These are phyloP conservation scores for Drosophila sechellia DNA, from an alignment of 1,140 invertebrate genomes.

Conservation along the genomic window DNA sequence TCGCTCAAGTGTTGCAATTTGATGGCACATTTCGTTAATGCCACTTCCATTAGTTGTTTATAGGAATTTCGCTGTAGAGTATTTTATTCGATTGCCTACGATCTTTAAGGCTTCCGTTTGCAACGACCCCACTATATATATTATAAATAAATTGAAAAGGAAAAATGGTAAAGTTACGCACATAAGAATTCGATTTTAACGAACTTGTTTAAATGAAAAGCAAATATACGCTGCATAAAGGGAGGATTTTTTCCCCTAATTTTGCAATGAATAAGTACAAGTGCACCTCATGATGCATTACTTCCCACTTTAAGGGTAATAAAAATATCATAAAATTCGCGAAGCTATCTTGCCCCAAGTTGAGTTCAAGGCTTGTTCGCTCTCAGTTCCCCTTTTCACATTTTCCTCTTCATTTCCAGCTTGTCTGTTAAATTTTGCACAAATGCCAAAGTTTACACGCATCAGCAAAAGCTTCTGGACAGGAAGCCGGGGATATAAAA, in stretches of 20 bases:
- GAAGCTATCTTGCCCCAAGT: constrained; percentile 13
- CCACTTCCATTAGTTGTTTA: constrained; percentile 55
- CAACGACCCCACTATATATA: constrained; percentile 17
- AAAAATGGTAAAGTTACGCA: background rate
- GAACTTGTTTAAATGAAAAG: constrained; percentile 2
- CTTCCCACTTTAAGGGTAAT: constrained; percentile 12
- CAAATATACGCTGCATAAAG: constrained; percentile 2
- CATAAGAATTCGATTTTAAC: background rate
- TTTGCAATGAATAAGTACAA: background rate
- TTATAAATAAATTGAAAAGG: too few species aligned
- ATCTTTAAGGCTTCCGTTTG: constrained; percentile 10
- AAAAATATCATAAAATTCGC: constrained; percentile 45
- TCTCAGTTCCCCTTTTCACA: background rate
- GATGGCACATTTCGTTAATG: constrained; percentile 64
- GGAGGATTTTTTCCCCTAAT: background rate
- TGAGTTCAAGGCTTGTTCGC: constrained; percentile 32
- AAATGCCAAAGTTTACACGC: constrained; percentile 65
- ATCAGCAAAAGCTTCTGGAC: constrained; percentile 38
- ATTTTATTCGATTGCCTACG: constrained; percentile 17
- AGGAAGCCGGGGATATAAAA: constrained; percentile 36
- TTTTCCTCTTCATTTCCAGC: constrained; percentile 9
- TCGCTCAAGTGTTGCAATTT: constrained; percentile 46
- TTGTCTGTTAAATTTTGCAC: constrained; percentile 56
- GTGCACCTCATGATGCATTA: constrained; percentile 7
- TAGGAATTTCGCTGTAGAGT: constrained; percentile 31